Evolutionary conservation across 2,113 vertebrate genomes (phyloP).

Genomic region (Cyprinodon brontotheroides): DNA sequence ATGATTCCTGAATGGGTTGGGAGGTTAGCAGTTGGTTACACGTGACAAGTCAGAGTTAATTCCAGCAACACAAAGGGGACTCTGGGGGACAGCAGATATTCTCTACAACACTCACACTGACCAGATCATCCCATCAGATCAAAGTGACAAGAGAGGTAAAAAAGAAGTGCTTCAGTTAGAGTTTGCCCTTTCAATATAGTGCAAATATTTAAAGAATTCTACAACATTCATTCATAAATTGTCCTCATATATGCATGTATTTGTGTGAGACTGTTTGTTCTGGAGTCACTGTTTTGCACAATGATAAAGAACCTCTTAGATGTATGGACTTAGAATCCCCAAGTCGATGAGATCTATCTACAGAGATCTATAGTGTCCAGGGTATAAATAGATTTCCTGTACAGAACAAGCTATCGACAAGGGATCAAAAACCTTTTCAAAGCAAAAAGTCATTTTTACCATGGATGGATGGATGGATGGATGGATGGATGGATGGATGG

Average conservation of each 20-base stretch:
- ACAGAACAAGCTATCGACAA: no score
- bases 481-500: neutral
- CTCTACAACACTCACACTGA: slow-evolving; percentile 23
- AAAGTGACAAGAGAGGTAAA: neutral
- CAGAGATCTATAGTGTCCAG: no score
- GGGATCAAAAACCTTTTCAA: no score
- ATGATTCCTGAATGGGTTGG: slow-evolving; percentile 69
- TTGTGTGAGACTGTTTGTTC: neutral
- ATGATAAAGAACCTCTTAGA: no score
- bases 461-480: neutral
- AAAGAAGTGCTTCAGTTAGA: no score
- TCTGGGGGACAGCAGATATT: slow-evolving; percentile 34
- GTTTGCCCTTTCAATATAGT: neutral
- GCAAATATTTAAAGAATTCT: neutral
- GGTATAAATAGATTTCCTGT: no score
- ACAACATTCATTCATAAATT: neutral
- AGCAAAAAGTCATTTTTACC: no score
- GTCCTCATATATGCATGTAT: no score
- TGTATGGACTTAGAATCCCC: no score
- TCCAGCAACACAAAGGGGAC: slow-evolving; percentile 77
- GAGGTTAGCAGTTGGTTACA: slow-evolving; percentile 81
- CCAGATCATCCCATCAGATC: slow-evolving; percentile 12
- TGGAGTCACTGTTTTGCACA: neutral
- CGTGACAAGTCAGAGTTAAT: slow-evolving; percentile 70
- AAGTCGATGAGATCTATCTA: no score